Base-by-base conservation (phyloP, 2,888 invertebrate species). In the Idaea biselata region DNA sequence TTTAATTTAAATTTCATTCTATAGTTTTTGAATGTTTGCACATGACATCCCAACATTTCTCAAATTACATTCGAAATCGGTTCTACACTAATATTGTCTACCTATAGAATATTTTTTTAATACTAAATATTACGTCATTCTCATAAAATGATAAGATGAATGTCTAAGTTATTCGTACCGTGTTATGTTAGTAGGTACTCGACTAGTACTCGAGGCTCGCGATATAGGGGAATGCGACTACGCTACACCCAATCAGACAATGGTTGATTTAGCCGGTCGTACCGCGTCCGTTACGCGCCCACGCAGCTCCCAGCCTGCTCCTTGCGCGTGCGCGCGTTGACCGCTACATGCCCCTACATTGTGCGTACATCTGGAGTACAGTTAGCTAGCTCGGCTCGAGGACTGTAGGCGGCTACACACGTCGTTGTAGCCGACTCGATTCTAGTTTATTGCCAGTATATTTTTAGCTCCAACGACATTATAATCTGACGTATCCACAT, bases 161-260 rank as follows among this genome's bases (percentile, higher is more conserved):
- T 25, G 25, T 25, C 25, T 3, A 25, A 25, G 25, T 25, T 25
- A 25, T 25, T 25, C 25, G 25, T 5, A 25, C 25, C 25, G 5
- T 25, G 25, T 25, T n/a, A 25, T 25, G 25, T 25, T 3, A 3
- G 25, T 1, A 25, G 1, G 25, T 25, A 5, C 1, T 25, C n/a
- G n/a, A n/a, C n/a, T n/a, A n/a, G n/a, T n/a, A n/a, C n/a, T n/a
- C n/a, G n/a, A n/a, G 25, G 25, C 25, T 25, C 25, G 25, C 25
- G 25, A 60, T 58, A 58, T 6, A 16, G 60, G 69, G 77, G 86
- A 87, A 84, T 84, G 87, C 84, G 82, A 44, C 83, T 82, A 77
- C 77, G 85, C 80, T 85, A 83, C 84, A 85, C 82, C 87, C 88
- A 88, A 88, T 89, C 88, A 87, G 86, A 89, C 88, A 88, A 89